A percentile compares a stretch with the other conserved stretches of the same genome.
These are phyloP conservation scores for Danionella cerebrum DNA, from an alignment of 2,113 vertebrate species.

Conservation along the genomic window DNA sequence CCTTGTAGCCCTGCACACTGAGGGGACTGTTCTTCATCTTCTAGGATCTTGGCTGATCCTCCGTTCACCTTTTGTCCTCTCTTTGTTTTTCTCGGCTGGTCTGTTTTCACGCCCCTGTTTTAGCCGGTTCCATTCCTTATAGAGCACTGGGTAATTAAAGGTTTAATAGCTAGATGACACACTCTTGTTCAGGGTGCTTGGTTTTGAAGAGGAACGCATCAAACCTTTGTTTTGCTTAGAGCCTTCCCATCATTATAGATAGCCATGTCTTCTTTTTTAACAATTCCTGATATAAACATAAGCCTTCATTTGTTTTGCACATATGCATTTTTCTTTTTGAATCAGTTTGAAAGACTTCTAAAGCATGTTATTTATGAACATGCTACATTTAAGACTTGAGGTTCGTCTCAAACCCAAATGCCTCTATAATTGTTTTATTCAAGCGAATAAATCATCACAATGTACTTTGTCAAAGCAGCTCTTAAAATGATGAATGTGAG, in stretches of 20 bases:
- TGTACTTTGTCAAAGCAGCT: constrained; percentile 55
- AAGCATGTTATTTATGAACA: background rate
- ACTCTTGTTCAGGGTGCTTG: background rate
- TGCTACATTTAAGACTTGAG: background rate
- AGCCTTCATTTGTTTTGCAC: no score
- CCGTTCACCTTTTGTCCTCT: background rate
- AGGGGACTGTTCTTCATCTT: constrained; percentile 11
- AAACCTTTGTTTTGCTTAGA: background rate
- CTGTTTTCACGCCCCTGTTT: constrained; percentile 15
- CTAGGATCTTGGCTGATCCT: constrained; percentile 8
- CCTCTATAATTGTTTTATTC: constrained; percentile 41
- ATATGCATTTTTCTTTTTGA: no score
- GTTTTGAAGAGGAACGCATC: background rate
- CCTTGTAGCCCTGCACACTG: constrained; percentile 28
- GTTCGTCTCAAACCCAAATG: background rate
- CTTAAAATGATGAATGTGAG: constrained; percentile 56
- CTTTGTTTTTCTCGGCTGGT: background rate
- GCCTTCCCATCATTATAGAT: constrained; percentile 5
- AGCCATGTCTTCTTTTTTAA: no score
- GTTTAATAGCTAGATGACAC: background rate
- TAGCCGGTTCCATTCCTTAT: constrained; percentile 30
- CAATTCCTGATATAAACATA: no score
- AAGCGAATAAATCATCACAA: constrained; percentile 51
- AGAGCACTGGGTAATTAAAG: background rate
- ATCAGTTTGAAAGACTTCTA: background rate